Percentiles rank a stretch among this genome's conserved stretches.
Evolutionary conservation across 2,113 vertebrate species (phyloP).

Genomic region (Chaetura pelagica): DNA sequence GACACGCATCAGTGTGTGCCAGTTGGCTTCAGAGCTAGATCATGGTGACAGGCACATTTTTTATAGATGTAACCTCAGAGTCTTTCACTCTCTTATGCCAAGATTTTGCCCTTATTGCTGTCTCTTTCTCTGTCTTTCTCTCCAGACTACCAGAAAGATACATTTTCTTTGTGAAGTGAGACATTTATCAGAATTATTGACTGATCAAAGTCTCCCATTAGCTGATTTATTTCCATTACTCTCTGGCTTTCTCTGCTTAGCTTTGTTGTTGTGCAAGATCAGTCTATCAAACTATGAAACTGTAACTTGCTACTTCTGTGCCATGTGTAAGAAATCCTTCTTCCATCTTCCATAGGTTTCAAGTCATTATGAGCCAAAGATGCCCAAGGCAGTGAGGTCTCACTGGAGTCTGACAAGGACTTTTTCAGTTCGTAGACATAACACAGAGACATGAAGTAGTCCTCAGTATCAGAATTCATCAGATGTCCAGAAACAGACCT

Average conservation of each 20-base stretch:
- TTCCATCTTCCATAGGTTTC: not conserved
- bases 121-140: not conserved
- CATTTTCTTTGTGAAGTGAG: not conserved
- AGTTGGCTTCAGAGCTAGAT: slow-evolving; percentile 16
- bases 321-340: not conserved
- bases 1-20: not conserved
- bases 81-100: not conserved
- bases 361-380: not conserved
- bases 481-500: not conserved
- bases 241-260: not conserved
- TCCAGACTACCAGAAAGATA: not conserved
- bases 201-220: not conserved
- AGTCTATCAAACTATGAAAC: not conserved
- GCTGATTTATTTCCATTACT: not conserved
- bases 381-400: not conserved
- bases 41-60: not conserved
- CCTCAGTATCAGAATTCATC: not conserved
- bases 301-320: not conserved
- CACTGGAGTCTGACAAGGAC: not conserved
- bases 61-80: not conserved
- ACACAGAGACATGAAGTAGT: not conserved
- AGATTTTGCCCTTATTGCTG: not conserved
- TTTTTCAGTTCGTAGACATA: not conserved
- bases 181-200: not conserved
- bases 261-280: not conserved